Evolutionary conservation across 1,140 invertebrate genomes (phyloP), one percentile per base, ranked within the genome.

Genomic region (Halesus radiatus): DNA sequence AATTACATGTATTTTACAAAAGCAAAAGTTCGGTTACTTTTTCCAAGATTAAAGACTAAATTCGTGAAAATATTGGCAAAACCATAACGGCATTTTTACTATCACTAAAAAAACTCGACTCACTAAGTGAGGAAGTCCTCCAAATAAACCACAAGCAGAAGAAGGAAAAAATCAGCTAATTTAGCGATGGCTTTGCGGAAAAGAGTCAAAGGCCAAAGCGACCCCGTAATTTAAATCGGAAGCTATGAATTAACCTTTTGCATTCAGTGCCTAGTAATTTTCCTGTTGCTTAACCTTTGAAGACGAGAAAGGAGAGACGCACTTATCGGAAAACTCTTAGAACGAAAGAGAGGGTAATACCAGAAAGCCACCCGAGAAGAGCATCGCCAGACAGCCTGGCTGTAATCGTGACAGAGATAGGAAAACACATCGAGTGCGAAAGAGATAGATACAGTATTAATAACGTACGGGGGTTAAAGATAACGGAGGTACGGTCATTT

Each of bases 161-260:
- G 53, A n/a, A n/a, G n/a, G n/a, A 50, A 72, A 72, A 72, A 72
- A 52, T 1, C 45, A 22, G 68, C 68, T 72, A 72, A 72, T 72
- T 72, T 72, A 20, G 13, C 68, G 45, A 52, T 26, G 68, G 68
- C 45, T 20, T 52, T 72, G 26, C 45, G 45, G 68, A 20, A 72
- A 52, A 52, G 52, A 45, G 68, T 72, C 37, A 45, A 52, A 72
- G 53, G 52, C 50, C 52, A 72, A 72, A 22, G 68, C 45, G 45
- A 26, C 16, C 62, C 50, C 68, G 68, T 45, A 53, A 72, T 53
- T 53, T 53, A 53, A 52, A 15, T n/a, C 45, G 68, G 53, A 53
- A 23, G 50, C 68, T 20, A 18, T 23, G 68, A 72, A 72, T 72
- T 72, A 72, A 72, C 68, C 68, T 72, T 45, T 72, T 52, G 68